These are phyloP conservation scores for Diachasma alloeum DNA, from an alignment of 1,140 invertebrate genomes.

Conservation along the genomic window DNA sequence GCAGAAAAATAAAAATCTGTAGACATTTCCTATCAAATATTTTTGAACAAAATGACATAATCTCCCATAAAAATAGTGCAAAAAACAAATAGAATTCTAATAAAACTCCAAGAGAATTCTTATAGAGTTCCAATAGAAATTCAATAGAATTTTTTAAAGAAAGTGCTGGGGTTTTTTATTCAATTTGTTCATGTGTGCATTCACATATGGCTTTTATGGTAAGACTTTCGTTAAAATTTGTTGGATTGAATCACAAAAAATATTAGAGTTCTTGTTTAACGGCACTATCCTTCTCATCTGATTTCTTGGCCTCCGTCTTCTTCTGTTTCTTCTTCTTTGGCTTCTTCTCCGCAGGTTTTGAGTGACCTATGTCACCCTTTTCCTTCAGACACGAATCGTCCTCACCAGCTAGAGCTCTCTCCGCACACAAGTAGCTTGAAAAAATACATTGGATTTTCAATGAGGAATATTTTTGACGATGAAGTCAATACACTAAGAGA, in stretches of 20 bases:
- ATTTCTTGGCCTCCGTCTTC: conserved; percentile 18
- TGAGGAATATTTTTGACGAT: not conserved
- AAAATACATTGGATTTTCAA: not conserved
- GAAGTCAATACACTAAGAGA: no score
- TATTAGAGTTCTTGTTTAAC: conserved; percentile 7
- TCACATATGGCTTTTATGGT: no score
- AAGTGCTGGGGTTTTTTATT: no score
- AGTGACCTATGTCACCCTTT: conserved; percentile 48
- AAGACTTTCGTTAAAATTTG: not conserved
- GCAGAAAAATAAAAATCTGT: no score
- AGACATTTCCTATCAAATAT: no score
- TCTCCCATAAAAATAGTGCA: no score
- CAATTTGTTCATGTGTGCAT: no score
- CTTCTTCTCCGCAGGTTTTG: conserved; percentile 47
- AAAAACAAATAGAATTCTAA: no score
- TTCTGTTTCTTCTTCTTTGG: conserved; percentile 37
- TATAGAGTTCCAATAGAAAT: no score
- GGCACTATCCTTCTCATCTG: not conserved
- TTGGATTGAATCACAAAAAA: not conserved
- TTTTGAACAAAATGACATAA: no score
- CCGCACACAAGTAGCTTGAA: conserved; percentile 72
- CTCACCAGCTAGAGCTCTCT: conserved; percentile 70
- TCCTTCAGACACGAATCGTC: conserved; percentile 78
- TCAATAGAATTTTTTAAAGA: no score
- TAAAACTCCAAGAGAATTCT: no score